Evolutionary conservation across 2,113 vertebrate genomes (phyloP).

Genomic region (Phalacrocorax carbo): DNA sequence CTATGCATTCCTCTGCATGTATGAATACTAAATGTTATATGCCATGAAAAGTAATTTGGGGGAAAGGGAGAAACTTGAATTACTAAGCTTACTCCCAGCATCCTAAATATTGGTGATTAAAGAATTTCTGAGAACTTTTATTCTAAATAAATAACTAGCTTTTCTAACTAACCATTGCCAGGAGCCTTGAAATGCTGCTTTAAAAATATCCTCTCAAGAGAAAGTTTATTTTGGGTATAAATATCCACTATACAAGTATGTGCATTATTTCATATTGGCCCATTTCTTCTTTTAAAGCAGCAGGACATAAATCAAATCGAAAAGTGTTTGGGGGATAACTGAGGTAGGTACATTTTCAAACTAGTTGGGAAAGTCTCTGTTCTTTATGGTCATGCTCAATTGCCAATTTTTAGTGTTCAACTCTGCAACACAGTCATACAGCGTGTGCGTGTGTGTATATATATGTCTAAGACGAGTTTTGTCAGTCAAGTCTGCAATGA

Average conservation of each 20-base stretch:
- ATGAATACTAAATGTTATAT: background rate
- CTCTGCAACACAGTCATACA: background rate
- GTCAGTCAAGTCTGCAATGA: background rate
- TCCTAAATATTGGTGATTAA: constrained; percentile 47
- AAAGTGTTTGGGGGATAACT: constrained; percentile 60
- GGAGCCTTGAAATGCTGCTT: constrained; percentile 58
- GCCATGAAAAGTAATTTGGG: background rate
- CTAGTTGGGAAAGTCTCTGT: constrained; percentile 37
- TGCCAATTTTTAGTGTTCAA: constrained; percentile 33
- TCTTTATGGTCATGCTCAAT: constrained; percentile 32
- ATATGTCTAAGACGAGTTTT: background rate
- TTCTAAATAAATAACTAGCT: constrained; percentile 57
- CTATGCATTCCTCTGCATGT: background rate
- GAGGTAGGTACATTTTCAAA: constrained; percentile 63
- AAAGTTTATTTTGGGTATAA: constrained; percentile 70
- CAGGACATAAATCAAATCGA: constrained; percentile 60
- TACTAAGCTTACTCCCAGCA: background rate
- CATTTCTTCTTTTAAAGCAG: constrained; percentile 73
- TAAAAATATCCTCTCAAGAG: constrained; percentile 72
- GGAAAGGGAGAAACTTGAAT: background rate
- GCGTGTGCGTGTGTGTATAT: background rate
- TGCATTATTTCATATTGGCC: constrained; percentile 73
- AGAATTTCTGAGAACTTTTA: constrained; percentile 58
- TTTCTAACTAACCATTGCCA: constrained; percentile 33
- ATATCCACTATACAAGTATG: constrained; percentile 63